Evolutionary conservation across 2,113 vertebrate species (phyloP), one percentile per base, ranked within the genome.

Genomic region (Lophius piscatorius): DNA sequence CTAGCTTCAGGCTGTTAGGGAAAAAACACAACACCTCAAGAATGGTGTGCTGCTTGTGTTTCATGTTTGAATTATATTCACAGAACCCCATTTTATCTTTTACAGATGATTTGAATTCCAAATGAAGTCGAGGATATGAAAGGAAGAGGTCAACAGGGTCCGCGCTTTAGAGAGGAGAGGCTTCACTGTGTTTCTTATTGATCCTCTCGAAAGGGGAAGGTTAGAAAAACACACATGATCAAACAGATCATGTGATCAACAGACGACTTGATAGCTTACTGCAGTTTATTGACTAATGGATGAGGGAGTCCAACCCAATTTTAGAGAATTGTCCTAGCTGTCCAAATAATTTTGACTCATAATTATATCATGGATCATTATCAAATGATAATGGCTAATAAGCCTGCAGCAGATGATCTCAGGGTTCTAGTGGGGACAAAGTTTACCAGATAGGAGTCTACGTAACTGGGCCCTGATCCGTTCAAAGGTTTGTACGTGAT

Each of bases 51-150:
- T 33, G 28, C 75, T 76, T 60, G 58, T 73, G 49, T 78, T 78
- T 78, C 74, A 83, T 87, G 70, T 76, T 72, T 76, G 74, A 86
- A 85, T 85, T 54, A 78, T 82, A 83, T 88, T 80, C 75, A 81
- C 63, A 62, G 65, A 77, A 59, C 44, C 44, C 40, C 75, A 71
- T 70, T 75, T 52, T 63, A 70, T 18, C 57, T 70, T 74, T 68
- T 68, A 63, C 51, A 66, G 52, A 74, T 58, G 42, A 86, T 85
- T 82, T 85, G 54, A 88, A 85, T 87, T 75, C 75, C 58, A 83
- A 73, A 81, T 84, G 23, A 76, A 71, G 8, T 70, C 2, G 1
- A 63, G 47, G 58, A 78, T 70, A 74, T 79, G 60, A 86, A 85
- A 83, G 63, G 54, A 63, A 56, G 1, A 11, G 78, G 84, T 83